Base-by-base conservation (phyloP, 2,888 invertebrate genomes). In the Drosophila neonasuta region DNA sequence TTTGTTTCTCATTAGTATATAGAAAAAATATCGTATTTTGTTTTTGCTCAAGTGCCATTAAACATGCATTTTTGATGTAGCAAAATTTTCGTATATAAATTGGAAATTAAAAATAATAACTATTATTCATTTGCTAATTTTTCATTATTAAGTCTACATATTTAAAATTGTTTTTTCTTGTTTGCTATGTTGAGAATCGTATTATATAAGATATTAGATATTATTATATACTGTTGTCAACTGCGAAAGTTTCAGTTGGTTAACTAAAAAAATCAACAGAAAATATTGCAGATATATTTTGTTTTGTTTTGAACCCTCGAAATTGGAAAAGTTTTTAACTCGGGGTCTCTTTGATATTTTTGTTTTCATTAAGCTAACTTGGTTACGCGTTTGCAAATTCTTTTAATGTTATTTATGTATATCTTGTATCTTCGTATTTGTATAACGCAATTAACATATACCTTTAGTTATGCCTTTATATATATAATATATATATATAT, bases 11-110 rank as follows among this genome's bases (percentile, higher is more conserved):
- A 15, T 56, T 45, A 83, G 77, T 74, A 77, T 82, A 87, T 83
- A 87, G 83, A 77, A 83, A 85, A 77, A 80, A 83, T 88, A 84
- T 81, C 58, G 63, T 83, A 74, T 82, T 74, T 75, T 63, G 61
- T 54, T 66, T 72, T 67, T 56, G 71, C 68, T 52, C 56, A 68
- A 75, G 66, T 79, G 79, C 69, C 67, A 55, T 84, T 77, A 76
- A 83, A 77, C 77, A 80, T 77, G 74, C 84, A 74, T 71, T 68
- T 67, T 56, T 63, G n/a, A 56, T 52, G 54, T 70, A 66, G 67
- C 74, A 66, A 71, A 69, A 68, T 62, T 68, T 58, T 58, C 54
- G 54, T 67, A 74, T 85, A 80, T 65, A 80, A 77, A 72, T 75
- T 85, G 72, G 61, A 80, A 85, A 85, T 71, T 68, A 34, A 74